phyloP scores from a whole-genome alignment of 2,888 invertebrate species.

The Rhimphoctona megacephalus region DNA sequence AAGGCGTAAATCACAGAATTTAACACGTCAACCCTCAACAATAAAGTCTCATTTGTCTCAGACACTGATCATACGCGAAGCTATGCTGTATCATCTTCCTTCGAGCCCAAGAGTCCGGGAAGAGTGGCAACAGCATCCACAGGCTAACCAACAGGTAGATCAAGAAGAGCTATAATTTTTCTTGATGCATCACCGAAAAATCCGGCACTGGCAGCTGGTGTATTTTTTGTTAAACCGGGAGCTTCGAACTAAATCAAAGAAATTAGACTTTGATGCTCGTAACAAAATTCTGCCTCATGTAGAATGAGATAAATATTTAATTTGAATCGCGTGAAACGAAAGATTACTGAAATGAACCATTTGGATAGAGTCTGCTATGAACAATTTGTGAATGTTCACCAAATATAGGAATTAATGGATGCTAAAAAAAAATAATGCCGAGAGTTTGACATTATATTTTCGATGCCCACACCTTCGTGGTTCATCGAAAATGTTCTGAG shows the following conservation, averaged over 20 bases:
- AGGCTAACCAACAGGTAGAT: background rate
- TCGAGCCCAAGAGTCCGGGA: background rate
- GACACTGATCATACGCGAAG: background rate
- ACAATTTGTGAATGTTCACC: no score
- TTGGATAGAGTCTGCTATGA: no score
- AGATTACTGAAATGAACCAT: background rate
- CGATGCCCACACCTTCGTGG: background rate
- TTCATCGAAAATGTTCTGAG: background rate
- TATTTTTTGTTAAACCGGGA: background rate
- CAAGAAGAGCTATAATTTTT: background rate
- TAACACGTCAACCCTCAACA: background rate
- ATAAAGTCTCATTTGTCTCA: background rate
- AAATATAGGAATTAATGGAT: no score
- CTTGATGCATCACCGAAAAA: background rate
- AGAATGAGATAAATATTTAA: background rate
- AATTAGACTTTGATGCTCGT: background rate
- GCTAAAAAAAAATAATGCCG: no score
- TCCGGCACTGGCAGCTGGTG: background rate
- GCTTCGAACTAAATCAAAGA: background rate
- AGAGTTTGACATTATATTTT: no score
- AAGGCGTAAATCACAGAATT: background rate
- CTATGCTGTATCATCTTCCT: slow-evolving; percentile 12
- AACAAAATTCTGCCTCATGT: background rate
- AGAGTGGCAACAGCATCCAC: background rate
- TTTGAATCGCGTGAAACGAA: background rate